phyloP scores from a whole-genome alignment of 1,140 invertebrate genomes.

The Oscheius sp. region DNA sequence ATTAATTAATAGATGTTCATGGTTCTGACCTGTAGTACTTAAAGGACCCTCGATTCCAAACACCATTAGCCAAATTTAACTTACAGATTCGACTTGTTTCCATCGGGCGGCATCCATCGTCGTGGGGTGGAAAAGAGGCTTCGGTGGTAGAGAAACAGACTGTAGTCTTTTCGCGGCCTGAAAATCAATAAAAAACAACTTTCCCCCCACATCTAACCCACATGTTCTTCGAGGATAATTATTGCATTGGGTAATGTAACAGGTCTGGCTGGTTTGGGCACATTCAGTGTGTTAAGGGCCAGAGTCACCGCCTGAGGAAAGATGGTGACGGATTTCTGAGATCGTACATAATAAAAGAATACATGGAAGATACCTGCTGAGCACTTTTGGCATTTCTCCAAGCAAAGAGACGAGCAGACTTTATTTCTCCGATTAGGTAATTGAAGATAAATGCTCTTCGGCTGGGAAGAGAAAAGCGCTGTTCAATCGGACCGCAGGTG shows the following conservation, averaged over 20 bases:
- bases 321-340: not conserved
- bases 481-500: not conserved
- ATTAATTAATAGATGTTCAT: too few relatives aligned
- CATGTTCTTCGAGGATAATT: not conserved
- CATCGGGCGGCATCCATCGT: not conserved
- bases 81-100: not conserved
- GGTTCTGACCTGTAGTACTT: not conserved
- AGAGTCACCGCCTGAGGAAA: not conserved
- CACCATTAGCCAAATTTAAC: not conserved
- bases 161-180: not conserved
- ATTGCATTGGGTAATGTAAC: not conserved
- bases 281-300: not conserved
- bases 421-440: not conserved
- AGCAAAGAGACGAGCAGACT: conserved; percentile 2
- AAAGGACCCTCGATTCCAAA: not conserved
- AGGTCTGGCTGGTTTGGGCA: not conserved
- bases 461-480: not conserved
- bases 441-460: not conserved
- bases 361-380: not conserved
- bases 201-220: not conserved
- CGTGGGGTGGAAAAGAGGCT: not conserved
- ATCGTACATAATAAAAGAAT: not conserved
- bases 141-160: not conserved
- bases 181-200: not conserved
- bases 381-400: not conserved